phyloP scores from a whole-genome alignment of 2,797 vertebrate species.

The Clangula hyemalis region DNA sequence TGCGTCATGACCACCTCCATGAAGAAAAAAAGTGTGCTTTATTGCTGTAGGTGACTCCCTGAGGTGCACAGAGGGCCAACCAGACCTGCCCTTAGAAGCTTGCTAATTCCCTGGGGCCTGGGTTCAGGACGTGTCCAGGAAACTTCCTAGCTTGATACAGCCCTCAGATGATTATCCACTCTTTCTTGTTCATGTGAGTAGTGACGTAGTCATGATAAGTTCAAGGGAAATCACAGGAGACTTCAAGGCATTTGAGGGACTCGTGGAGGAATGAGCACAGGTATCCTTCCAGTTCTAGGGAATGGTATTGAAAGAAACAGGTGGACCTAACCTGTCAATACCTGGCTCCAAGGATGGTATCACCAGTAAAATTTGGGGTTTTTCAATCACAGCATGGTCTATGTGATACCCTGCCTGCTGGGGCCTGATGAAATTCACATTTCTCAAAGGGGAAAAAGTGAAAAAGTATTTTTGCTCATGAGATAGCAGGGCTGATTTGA shows the following conservation, averaged over 20 bases:
- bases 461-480: too few relatives aligned
- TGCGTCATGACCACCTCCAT: background rate
- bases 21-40: background rate
- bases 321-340: too few relatives aligned
- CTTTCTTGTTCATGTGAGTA: background rate
- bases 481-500: too few relatives aligned
- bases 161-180: background rate
- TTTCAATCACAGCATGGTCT: too few relatives aligned
- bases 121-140: background rate
- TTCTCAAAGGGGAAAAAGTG: too few relatives aligned
- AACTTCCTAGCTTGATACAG: background rate
- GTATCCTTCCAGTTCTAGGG: background rate
- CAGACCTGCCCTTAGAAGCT: background rate
- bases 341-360: too few relatives aligned
- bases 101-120: background rate
- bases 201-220: background rate
- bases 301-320: background rate
- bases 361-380: too few relatives aligned
- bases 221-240: background rate
- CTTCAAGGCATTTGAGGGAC: background rate
- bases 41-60: background rate
- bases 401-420: too few relatives aligned
- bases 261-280: background rate
- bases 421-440: too few relatives aligned
- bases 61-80: background rate